phyloP scores from a whole-genome alignment of 2,888 invertebrate genomes.

The Tipula lateralis region DNA sequence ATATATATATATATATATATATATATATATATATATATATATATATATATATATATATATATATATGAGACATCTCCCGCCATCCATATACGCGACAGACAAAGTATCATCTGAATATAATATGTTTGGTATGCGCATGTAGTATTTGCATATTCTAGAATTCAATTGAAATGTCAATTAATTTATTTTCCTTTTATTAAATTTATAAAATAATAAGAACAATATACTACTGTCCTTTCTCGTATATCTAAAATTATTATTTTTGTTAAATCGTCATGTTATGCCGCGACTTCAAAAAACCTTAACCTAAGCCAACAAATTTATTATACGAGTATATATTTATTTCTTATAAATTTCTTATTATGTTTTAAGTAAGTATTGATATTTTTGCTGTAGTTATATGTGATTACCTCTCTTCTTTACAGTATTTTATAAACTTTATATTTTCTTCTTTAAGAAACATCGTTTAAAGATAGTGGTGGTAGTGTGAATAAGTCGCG shows the following conservation, averaged over 20 bases:
- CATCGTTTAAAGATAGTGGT: neutral
- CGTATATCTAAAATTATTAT: neutral
- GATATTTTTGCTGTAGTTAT: neutral
- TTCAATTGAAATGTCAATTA: slow-evolving; percentile 19
- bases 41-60: no score
- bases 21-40: no score
- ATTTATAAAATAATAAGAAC: neutral
- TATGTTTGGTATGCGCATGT: neutral
- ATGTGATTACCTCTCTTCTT: neutral
- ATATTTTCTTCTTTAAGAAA: neutral
- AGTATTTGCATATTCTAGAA: neutral
- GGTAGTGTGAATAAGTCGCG: neutral
- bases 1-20: no score
- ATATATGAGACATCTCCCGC: neutral
- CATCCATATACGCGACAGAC: neutral
- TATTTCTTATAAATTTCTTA: neutral
- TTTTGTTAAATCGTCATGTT: neutral
- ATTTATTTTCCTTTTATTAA: neutral
- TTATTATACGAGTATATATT: neutral
- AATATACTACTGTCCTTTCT: neutral
- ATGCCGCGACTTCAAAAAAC: neutral
- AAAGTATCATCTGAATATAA: neutral
- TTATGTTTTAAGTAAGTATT: neutral
- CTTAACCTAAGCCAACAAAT: slow-evolving; percentile 24
- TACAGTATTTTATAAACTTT: neutral